Percentiles rank a stretch among this genome's conserved stretches.
phyloP scores from a whole-genome alignment of 2,113 vertebrate genomes.

The Vimba vimba region DNA sequence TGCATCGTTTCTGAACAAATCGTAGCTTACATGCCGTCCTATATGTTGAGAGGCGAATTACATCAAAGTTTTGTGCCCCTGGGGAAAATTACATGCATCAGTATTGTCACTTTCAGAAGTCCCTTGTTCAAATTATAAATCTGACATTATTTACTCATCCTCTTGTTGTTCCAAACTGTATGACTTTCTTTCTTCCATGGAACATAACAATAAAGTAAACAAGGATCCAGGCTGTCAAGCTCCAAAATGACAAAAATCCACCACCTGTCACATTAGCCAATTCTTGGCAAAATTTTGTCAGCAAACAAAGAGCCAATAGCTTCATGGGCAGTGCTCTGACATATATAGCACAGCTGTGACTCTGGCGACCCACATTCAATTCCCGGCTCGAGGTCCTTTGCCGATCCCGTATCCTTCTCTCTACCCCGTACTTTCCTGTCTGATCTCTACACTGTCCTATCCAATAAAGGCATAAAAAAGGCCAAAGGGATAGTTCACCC shows the following conservation, averaged over 20 bases:
- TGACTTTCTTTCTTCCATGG: background rate
- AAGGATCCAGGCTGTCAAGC: background rate
- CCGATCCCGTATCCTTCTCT: background rate
- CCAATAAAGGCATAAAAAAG: background rate
- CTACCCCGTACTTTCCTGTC: background rate
- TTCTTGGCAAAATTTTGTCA: background rate
- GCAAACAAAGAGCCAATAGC: background rate
- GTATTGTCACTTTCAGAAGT: background rate
- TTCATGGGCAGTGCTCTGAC: background rate
- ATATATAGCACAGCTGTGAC: background rate
- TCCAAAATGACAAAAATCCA: background rate
- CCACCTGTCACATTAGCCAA: background rate
- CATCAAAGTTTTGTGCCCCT: slow-evolving; percentile 98
- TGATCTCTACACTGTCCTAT: background rate
- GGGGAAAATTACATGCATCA: slow-evolving; percentile 47
- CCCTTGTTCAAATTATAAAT: background rate
- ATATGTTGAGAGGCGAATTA: slow-evolving; percentile 95
- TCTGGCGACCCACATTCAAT: background rate
- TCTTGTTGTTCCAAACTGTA: background rate
- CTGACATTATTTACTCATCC: background rate
- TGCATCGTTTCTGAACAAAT: slow-evolving; percentile 96
- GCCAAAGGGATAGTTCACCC: too few species aligned
- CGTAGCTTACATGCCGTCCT: slow-evolving; percentile 96
- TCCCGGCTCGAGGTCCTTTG: background rate
- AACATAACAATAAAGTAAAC: background rate